Evolutionary conservation across 2,888 invertebrate genomes (phyloP).

Genomic region (Tinea trinotella): DNA sequence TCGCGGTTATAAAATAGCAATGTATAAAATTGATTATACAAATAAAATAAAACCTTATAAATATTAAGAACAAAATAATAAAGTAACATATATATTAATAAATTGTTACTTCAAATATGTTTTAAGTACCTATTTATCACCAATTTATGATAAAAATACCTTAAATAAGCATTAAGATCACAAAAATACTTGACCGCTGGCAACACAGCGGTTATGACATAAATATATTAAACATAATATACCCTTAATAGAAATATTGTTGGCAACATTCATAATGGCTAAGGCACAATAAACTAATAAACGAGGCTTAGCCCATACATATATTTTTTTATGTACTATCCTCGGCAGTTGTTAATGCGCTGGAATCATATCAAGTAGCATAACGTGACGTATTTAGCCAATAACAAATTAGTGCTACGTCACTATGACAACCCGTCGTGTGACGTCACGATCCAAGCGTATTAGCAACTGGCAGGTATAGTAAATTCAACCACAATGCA

Average conservation of each 20-base stretch:
- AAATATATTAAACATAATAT: constrained; percentile 2
- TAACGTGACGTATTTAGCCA: too few relatives aligned
- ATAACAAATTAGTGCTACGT: too few relatives aligned
- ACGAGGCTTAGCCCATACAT: constrained; percentile 7
- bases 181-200: constrained; percentile 11
- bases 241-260: constrained; percentile 7
- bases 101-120: neutral
- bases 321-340: too few relatives aligned
- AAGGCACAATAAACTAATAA: constrained; percentile 12
- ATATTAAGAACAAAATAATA: constrained; percentile 5
- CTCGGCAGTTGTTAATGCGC: too few relatives aligned
- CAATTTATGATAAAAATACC: neutral
- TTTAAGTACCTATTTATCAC: constrained; percentile 13
- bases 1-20: neutral
- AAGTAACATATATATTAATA: neutral
- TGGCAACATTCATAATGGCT: constrained; percentile 9
- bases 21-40: neutral
- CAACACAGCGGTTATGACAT: neutral
- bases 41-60: constrained; percentile 2
- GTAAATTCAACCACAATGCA: too few relatives aligned
- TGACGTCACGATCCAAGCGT: too few relatives aligned
- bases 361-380: too few relatives aligned
- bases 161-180: constrained; percentile 6
- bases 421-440: too few relatives aligned
- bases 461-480: too few relatives aligned